Evolutionary conservation across 2,797 vertebrate genomes (phyloP).

Genomic region (Spea hammondii): DNA sequence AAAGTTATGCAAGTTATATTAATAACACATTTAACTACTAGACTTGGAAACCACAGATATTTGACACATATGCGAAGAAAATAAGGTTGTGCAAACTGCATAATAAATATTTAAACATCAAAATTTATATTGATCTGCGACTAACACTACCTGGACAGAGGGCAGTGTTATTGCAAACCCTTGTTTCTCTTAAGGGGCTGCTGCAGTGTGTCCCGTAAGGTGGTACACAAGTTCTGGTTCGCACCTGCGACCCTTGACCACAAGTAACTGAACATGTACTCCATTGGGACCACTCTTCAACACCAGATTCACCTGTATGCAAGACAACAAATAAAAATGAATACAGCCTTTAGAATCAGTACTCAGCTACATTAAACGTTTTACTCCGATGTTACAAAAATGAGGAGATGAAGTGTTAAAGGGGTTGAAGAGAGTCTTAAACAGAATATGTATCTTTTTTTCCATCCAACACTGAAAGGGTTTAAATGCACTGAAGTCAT

Average conservation of each 20-base stretch:
- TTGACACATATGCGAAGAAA: constrained; percentile 26
- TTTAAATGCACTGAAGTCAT: background rate
- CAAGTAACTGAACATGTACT: constrained; percentile 99
- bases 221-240: constrained; percentile 99
- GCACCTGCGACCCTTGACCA: constrained; percentile 99
- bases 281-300: constrained; percentile 99
- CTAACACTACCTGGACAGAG: constrained; percentile 99
- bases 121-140: constrained; percentile 82
- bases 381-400: constrained; percentile 2
- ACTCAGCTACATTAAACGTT: constrained; percentile 13
- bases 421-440: background rate
- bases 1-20: background rate
- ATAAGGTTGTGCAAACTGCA: constrained; percentile 61
- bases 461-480: constrained; percentile 31
- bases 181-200: constrained; percentile 99
- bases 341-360: constrained; percentile 63
- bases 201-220: constrained; percentile 99
- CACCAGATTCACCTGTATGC: constrained; percentile 99
- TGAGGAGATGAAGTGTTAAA: constrained; percentile 2
- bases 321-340: constrained; percentile 83
- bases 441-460: background rate
- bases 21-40: background rate
- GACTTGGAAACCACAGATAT: background rate
- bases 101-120: constrained; percentile 73
- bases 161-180: constrained; percentile 99